These are phyloP conservation scores for Proteles cristata DNA, from an alignment of 2,113 vertebrate species.

Conservation along the genomic window DNA sequence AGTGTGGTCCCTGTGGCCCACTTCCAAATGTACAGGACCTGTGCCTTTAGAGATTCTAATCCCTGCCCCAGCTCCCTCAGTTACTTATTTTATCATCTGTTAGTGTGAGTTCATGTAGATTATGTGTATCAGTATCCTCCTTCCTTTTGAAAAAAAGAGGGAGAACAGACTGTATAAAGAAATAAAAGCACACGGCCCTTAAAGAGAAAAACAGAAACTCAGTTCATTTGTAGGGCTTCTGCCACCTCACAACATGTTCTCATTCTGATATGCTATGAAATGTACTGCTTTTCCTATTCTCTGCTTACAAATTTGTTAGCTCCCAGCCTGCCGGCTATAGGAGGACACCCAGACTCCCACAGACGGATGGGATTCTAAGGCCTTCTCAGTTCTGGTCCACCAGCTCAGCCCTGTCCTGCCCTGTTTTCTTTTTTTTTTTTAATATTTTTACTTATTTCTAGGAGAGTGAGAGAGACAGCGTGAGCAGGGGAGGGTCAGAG, in stretches of 20 bases:
- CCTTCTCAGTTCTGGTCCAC: not conserved
- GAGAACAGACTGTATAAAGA: not conserved
- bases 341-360: not conserved
- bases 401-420: not conserved
- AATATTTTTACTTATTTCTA: too few relatives aligned
- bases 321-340: not conserved
- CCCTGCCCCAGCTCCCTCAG: not conserved
- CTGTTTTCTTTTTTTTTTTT: too few relatives aligned
- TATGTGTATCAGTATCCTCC: not conserved
- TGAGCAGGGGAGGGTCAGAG: too few relatives aligned
- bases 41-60: not conserved
- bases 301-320: not conserved
- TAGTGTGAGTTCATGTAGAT: not conserved
- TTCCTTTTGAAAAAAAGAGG: not conserved
- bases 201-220: not conserved
- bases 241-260: not conserved
- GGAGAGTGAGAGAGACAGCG: too few relatives aligned
- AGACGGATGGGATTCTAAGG: not conserved
- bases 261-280: not conserved
- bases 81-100: not conserved
- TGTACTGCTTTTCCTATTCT: not conserved
- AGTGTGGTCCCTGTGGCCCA: not conserved
- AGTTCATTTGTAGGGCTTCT: not conserved
- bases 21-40: not conserved
- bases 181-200: not conserved